phyloP scores from a whole-genome alignment of 2,113 vertebrate species.

The Lathamus discolor region DNA sequence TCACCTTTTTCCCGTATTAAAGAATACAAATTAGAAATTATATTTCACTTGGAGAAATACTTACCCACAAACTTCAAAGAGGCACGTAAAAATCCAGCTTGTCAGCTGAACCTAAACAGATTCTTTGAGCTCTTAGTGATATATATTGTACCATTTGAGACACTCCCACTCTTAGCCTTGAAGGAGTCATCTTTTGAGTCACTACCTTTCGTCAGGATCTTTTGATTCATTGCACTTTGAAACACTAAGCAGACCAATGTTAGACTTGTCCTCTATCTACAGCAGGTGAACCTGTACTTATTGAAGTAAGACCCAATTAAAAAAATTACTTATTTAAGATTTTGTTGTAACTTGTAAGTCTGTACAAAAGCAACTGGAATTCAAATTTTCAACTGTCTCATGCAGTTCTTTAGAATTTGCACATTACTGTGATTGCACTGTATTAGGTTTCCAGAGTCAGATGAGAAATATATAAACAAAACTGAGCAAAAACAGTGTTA shows the following conservation, averaged over 20 bases:
- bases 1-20: not conserved
- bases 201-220: not conserved
- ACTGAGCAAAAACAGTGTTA: not conserved
- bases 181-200: not conserved
- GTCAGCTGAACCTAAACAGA: not conserved
- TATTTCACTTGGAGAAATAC: constrained; percentile 38
- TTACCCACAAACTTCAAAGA: constrained; percentile 45
- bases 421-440: not conserved
- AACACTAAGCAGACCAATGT: not conserved
- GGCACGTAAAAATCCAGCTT: not conserved
- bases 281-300: not conserved
- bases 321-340: not conserved
- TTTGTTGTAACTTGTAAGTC: not conserved
- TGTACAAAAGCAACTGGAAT: not conserved
- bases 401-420: not conserved
- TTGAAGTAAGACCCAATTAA: not conserved
- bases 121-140: constrained; percentile 1
- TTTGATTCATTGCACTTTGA: constrained; percentile 21
- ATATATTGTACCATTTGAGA: constrained; percentile 42
- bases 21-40: not conserved
- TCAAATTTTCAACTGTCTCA: not conserved
- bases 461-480: not conserved
- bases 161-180: constrained; percentile 49
- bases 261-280: not conserved
- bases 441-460: not conserved